These are phyloP conservation scores for Pandemis corylana DNA, from an alignment of 2,888 invertebrate genomes.

Conservation along the genomic window DNA sequence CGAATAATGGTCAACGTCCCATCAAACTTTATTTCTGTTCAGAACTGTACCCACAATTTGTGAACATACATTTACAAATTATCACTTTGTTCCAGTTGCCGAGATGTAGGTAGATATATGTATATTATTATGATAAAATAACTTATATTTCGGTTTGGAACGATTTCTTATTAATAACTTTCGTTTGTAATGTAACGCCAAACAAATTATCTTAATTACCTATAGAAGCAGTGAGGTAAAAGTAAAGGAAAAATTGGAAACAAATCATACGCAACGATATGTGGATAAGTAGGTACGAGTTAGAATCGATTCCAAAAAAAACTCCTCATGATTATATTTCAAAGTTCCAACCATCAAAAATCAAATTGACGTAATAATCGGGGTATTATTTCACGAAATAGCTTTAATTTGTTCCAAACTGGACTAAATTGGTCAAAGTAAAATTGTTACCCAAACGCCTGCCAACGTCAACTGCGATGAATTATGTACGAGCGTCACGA, in stretches of 20 bases:
- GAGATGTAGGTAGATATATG: conserved; percentile 45
- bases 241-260: neutral
- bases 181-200: neutral
- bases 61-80: conserved; percentile 79
- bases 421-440: conserved; percentile 61
- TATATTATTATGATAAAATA: conserved; percentile 37
- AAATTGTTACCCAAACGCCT: conserved; percentile 62
- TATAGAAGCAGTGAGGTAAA: neutral
- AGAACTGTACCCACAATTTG: conserved; percentile 70
- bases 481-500: conserved; percentile 69
- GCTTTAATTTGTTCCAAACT: conserved; percentile 64
- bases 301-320: neutral
- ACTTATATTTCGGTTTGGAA: conserved; percentile 53
- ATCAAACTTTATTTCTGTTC: conserved; percentile 32
- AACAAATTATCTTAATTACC: neutral
- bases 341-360: conserved; percentile 26
- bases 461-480: conserved; percentile 61
- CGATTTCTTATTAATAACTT: conserved; percentile 46
- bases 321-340: conserved; percentile 1
- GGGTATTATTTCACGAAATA: conserved; percentile 57
- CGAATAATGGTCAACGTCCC: no score
- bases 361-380: conserved; percentile 50
- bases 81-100: conserved; percentile 68
- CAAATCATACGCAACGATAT: neutral
- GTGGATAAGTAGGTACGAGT: neutral